A percentile compares a stretch with the other conserved stretches of the same genome.
These are phyloP conservation scores for Alosa alosa DNA, from an alignment of 2,113 vertebrate genomes.

Conservation along the genomic window DNA sequence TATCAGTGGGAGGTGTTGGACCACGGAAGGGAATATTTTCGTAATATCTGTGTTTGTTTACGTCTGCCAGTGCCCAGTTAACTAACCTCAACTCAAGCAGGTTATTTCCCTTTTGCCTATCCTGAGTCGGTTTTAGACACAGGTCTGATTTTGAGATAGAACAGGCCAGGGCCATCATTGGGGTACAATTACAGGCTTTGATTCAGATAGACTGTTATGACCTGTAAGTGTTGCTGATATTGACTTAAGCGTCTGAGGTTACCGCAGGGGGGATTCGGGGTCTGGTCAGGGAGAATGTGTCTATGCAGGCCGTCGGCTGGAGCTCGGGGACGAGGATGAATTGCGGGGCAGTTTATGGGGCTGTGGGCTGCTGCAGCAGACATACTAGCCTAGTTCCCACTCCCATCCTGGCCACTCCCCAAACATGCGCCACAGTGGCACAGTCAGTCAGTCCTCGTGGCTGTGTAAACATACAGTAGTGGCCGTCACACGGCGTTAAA, in stretches of 20 bases:
- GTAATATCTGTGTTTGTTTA: slow-evolving; percentile 17
- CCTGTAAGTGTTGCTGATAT: slow-evolving; percentile 49
- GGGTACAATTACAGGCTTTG: slow-evolving; percentile 38
- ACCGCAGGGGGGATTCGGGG: slow-evolving; percentile 66
- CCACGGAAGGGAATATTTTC: slow-evolving; percentile 10
- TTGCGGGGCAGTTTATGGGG: slow-evolving; percentile 49
- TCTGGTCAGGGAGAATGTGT: slow-evolving; percentile 57
- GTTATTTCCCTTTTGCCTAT: neutral
- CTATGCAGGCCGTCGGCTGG: slow-evolving; percentile 49
- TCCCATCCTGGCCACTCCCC: neutral
- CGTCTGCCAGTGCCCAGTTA: slow-evolving; percentile 28
- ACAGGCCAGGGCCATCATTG: neutral
- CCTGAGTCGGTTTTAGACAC: neutral
- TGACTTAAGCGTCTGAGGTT: slow-evolving; percentile 70
- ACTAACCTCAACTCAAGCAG: slow-evolving; percentile 30
- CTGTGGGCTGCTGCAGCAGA: slow-evolving; percentile 35
- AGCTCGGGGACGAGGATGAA: slow-evolving; percentile 48
- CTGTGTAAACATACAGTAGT: neutral
- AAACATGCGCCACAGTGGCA: neutral
- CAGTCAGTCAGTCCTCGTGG: neutral
- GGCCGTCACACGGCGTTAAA: neutral
- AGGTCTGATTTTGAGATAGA: neutral
- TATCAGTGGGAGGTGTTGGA: slow-evolving; percentile 9
- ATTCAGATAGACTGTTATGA: slow-evolving; percentile 17
- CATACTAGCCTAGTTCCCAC: slow-evolving; percentile 13